These are phyloP conservation scores for Antheraea yamamai DNA, from an alignment of 2,888 invertebrate species.

Conservation along the genomic window DNA sequence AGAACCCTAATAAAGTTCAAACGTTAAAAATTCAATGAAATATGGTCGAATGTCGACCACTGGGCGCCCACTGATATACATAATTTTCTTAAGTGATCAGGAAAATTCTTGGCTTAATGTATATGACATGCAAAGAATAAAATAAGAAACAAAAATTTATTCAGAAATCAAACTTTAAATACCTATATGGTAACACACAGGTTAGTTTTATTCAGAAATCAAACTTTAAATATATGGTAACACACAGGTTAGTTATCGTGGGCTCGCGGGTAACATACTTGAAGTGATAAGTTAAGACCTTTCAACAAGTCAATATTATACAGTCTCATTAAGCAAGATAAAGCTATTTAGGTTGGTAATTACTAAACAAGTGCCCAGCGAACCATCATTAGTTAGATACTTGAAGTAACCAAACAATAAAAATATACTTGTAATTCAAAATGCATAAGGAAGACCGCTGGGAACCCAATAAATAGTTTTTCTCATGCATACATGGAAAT, in stretches of 20 bases:
- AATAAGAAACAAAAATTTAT: background rate
- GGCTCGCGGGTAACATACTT: conserved; percentile 31
- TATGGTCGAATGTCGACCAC: too few relatives aligned
- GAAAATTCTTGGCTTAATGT: background rate
- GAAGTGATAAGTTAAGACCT: conserved; percentile 42
- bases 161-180: background rate
- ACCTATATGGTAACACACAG: background rate
- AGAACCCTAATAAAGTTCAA: too few relatives aligned
- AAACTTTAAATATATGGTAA: background rate
- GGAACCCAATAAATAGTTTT: background rate
- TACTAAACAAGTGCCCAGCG: conserved; percentile 32
- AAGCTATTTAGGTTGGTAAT: conserved; percentile 58
- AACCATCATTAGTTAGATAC: background rate
- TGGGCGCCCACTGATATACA: too few relatives aligned
- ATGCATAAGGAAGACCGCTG: background rate
- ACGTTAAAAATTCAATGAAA: too few relatives aligned
- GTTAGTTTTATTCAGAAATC: conserved; percentile 22
- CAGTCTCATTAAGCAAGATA: conserved; percentile 57
- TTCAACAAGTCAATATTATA: conserved; percentile 45
- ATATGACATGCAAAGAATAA: background rate
- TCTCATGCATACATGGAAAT: background rate
- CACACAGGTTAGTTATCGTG: conserved; percentile 29
- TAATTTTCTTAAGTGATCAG: background rate
- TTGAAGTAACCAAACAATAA: background rate
- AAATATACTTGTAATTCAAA: background rate